Evolutionary conservation across 2,888 invertebrate genomes (phyloP).

Genomic region (Acleris holmiana): DNA sequence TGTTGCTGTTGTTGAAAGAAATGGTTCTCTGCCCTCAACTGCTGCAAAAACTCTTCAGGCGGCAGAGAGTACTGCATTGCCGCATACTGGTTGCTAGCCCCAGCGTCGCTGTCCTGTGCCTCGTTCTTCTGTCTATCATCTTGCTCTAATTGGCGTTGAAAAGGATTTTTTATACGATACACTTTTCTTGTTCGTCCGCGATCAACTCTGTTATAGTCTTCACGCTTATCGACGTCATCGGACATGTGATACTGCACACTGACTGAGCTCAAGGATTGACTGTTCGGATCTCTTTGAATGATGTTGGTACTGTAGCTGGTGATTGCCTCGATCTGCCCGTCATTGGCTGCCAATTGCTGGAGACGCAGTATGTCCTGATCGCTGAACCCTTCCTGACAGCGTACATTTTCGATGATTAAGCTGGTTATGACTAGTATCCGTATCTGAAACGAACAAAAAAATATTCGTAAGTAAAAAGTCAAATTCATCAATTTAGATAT

Average conservation of each 20-base stretch:
- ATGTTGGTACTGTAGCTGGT: constrained; percentile 65
- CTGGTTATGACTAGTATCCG: constrained; percentile 71
- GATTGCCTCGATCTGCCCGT: constrained; percentile 62
- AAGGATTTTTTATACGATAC: constrained; percentile 76
- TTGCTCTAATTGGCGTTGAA: constrained; percentile 63
- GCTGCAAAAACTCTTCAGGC: constrained; percentile 77
- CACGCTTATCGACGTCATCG: constrained; percentile 63
- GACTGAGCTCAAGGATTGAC: constrained; percentile 62
- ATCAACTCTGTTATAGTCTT: constrained; percentile 62
- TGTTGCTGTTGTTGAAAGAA: constrained; percentile 48
- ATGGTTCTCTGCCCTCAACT: constrained; percentile 72
- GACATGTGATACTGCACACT: constrained; percentile 64
- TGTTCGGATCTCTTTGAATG: constrained; percentile 64
- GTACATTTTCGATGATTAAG: constrained; percentile 57
- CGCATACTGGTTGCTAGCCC: constrained; percentile 80
- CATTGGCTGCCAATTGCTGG: constrained; percentile 65
- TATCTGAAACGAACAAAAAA: constrained; percentile 70
- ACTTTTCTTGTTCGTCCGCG: constrained; percentile 66
- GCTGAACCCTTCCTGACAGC: constrained; percentile 73
- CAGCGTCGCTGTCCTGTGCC: constrained; percentile 66
- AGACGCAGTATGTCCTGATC: constrained; percentile 69
- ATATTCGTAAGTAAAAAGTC: not conserved
- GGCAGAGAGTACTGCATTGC: constrained; percentile 78
- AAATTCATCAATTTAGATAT: not conserved
- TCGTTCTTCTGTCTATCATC: constrained; percentile 52